Conservation (phyloP, 2,888 invertebrate genomes). For the Junonia oenone region DNA sequence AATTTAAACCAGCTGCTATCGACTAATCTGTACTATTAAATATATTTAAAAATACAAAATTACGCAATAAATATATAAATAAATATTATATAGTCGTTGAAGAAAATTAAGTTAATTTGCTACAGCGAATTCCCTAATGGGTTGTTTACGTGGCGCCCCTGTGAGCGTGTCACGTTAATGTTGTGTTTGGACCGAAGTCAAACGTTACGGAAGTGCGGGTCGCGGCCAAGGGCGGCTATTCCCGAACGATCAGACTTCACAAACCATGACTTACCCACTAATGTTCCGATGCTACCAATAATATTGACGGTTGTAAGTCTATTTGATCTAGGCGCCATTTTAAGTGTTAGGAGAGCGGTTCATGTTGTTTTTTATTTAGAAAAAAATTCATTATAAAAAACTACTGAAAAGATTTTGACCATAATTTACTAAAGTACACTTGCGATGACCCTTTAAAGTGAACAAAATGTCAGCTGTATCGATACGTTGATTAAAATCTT, state of each 20-base stretch:
- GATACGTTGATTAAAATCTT: too few species aligned
- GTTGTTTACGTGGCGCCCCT: conserved; percentile 1
- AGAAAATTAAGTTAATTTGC: not conserved
- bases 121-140: not conserved
- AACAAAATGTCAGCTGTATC: not conserved
- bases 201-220: conserved; percentile 38
- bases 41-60: too few species aligned
- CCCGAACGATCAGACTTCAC: conserved; percentile 34
- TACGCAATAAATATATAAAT: not conserved
- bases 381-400: too few species aligned
- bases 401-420: too few species aligned
- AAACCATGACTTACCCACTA: not conserved
- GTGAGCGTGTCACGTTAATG: conserved; percentile 20
- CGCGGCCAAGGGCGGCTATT: conserved; percentile 46
- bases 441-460: not conserved
- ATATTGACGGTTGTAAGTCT: too few species aligned
- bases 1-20: too few species aligned
- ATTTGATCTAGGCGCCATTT: too few species aligned
- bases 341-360: too few species aligned
- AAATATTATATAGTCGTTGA: not conserved
- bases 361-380: too few species aligned
- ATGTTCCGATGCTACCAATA: not conserved
- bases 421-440: too few species aligned
- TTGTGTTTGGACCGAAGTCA: conserved; percentile 51
- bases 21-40: too few species aligned